Evolutionary conservation across 2,888 invertebrate species (phyloP).

Genomic region (Melangyna quadrimaculata): DNA sequence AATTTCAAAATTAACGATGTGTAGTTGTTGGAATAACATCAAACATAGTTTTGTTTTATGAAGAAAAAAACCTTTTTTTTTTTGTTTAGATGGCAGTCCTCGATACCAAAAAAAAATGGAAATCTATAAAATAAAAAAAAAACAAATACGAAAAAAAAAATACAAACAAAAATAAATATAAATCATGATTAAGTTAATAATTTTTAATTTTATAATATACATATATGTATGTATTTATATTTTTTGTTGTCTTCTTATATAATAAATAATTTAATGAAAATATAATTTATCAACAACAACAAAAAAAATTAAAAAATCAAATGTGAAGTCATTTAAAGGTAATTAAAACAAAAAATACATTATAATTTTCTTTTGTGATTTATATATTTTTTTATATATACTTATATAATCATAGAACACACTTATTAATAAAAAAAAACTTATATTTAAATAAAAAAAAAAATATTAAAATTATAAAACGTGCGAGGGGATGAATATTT

Average conservation of each 20-base stretch:
- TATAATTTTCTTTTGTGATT: slow-evolving; percentile 36
- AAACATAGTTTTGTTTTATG: slow-evolving; percentile 64
- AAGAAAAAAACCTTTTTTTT: slow-evolving; percentile 60
- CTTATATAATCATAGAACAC: no score
- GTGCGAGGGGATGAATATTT: slow-evolving; percentile 71
- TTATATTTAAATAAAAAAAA: slow-evolving; percentile 23
- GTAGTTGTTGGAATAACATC: slow-evolving; percentile 59
- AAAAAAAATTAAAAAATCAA: neutral
- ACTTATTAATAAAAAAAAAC: slow-evolving; percentile 44
- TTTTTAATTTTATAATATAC: slow-evolving; percentile 24
- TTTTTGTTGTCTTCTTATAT: slow-evolving; percentile 48
- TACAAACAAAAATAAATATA: slow-evolving; percentile 6
- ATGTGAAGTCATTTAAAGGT: slow-evolving; percentile 22
- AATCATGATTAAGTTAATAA: slow-evolving; percentile 54
- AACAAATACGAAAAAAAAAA: slow-evolving; percentile 22
- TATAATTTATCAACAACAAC: slow-evolving; percentile 30
- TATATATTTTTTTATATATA: slow-evolving; percentile 32
- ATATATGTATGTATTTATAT: slow-evolving; percentile 4
- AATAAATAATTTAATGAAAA: slow-evolving; percentile 24
- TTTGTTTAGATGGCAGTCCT: slow-evolving; percentile 75
- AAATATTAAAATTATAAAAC: slow-evolving; percentile 28
- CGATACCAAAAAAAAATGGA: slow-evolving; percentile 75
- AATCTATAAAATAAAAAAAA: slow-evolving; percentile 3
- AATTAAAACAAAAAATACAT: slow-evolving; percentile 7
- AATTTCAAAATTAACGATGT: slow-evolving; percentile 8